Conservation (phyloP, 2,888 invertebrate genomes). For the Falcaria lacertinaria region DNA sequence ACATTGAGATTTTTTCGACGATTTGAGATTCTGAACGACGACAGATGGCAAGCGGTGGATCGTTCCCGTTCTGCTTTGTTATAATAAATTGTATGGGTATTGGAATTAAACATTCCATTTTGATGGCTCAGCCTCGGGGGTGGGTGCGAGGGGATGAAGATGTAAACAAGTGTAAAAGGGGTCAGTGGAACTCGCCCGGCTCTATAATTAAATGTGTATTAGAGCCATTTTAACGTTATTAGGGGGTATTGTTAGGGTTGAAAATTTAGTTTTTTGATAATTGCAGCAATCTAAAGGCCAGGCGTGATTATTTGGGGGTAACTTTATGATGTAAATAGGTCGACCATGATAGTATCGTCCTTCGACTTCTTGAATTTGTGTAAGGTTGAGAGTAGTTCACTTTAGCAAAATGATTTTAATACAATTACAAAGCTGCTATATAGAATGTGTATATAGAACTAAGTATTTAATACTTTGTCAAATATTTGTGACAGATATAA, state of each 20-base stretch:
- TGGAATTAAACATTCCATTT: conserved; percentile 77
- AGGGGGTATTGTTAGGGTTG: conserved; percentile 60
- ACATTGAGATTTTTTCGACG: conserved; percentile 73
- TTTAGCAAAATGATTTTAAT: no score
- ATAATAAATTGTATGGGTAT: conserved; percentile 76
- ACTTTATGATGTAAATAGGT: conserved; percentile 36
- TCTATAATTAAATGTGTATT: conserved; percentile 77
- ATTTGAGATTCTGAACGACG: conserved; percentile 74
- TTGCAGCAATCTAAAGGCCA: conserved; percentile 48
- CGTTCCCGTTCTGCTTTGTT: conserved; percentile 72
- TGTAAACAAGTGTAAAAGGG: conserved; percentile 80
- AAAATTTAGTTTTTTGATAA: conserved; percentile 53
- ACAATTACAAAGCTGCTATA: no score
- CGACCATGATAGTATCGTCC: conserved; percentile 23
- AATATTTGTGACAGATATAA: not conserved
- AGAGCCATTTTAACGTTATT: conserved; percentile 70
- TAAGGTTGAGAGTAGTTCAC: no score
- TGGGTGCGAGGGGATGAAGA: conserved; percentile 69
- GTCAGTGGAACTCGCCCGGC: conserved; percentile 68
- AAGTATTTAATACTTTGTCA: not conserved
- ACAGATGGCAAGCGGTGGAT: conserved; percentile 78
- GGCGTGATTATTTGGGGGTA: conserved; percentile 36
- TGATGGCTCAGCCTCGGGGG: conserved; percentile 66
- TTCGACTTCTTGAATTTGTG: conserved; percentile 9
- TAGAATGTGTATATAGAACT: no score